Conservation (phyloP, 2,888 invertebrate species). For the Malacosoma neustria region DNA sequence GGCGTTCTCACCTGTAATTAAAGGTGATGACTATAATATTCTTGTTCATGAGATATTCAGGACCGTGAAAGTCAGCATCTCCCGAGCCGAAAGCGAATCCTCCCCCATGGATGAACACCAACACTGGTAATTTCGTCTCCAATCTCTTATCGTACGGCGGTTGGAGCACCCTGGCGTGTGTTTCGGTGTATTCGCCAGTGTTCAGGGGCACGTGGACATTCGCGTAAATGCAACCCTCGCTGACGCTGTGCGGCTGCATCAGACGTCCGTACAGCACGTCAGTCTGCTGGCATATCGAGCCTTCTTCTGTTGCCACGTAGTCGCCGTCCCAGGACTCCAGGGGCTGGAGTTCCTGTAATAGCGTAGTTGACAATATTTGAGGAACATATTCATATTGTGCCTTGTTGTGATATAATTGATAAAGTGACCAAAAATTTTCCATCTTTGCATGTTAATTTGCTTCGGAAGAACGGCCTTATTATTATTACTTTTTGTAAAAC, state of each 20-base stretch:
- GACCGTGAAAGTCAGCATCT: constrained; percentile 48
- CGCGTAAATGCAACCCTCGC: constrained; percentile 54
- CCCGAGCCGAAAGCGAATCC: constrained; percentile 60
- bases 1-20: constrained; percentile 51
- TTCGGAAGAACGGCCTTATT: too few species aligned
- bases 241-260: constrained; percentile 29
- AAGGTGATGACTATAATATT: constrained; percentile 58
- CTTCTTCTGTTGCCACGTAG: constrained; percentile 71
- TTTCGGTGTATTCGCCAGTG: constrained; percentile 15
- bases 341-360: constrained; percentile 68
- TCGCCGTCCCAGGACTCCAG: constrained; percentile 61
- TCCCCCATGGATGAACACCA: constrained; percentile 62
- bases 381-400: too few species aligned
- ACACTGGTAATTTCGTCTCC: constrained; percentile 30
- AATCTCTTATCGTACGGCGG: constrained; percentile 14
- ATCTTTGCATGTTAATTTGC: too few species aligned
- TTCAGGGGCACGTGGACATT: constrained; percentile 49
- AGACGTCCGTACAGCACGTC: constrained; percentile 50
- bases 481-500: too few species aligned
- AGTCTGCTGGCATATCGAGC: constrained; percentile 76
- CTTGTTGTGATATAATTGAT: too few species aligned
- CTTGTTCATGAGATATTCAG: constrained; percentile 47
- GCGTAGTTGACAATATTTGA: too few species aligned
- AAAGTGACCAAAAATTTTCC: too few species aligned
- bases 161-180: constrained; percentile 14